Evolutionary conservation across 2,888 invertebrate genomes (phyloP).

Genomic region (Erpobdella octoculata): DNA sequence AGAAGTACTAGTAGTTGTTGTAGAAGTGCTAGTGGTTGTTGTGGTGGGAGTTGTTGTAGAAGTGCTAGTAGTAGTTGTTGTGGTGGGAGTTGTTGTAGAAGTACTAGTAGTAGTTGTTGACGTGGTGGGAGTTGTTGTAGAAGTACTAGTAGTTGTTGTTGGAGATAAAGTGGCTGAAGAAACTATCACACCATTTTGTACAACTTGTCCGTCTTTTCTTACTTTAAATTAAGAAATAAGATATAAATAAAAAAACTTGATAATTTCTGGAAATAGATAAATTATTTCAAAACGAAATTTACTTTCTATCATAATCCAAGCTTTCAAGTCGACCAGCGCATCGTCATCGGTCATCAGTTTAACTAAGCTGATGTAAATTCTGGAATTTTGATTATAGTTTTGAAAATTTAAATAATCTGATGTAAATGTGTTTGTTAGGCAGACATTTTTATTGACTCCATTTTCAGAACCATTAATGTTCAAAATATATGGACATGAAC

Average conservation of each 20-base stretch:
- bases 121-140: background rate
- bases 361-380: no score
- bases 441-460: background rate
- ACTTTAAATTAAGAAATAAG: background rate
- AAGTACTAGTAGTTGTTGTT: no score
- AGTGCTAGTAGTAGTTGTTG: background rate
- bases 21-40: background rate
- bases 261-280: background rate
- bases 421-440: background rate
- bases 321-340: background rate
- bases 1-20: background rate
- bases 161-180: no score
- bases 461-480: background rate
- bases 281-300: background rate
- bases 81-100: background rate
- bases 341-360: background rate
- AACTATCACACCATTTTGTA: no score
- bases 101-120: background rate
- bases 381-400: no score
- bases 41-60: background rate
- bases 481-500: background rate
- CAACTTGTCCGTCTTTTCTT: background rate
- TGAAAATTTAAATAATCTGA: background rate
- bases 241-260: background rate
- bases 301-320: conserved; percentile 18